These are phyloP conservation scores for Coracias cyanogaster DNA, from an alignment of 2,797 vertebrate species.

Conservation along the genomic window DNA sequence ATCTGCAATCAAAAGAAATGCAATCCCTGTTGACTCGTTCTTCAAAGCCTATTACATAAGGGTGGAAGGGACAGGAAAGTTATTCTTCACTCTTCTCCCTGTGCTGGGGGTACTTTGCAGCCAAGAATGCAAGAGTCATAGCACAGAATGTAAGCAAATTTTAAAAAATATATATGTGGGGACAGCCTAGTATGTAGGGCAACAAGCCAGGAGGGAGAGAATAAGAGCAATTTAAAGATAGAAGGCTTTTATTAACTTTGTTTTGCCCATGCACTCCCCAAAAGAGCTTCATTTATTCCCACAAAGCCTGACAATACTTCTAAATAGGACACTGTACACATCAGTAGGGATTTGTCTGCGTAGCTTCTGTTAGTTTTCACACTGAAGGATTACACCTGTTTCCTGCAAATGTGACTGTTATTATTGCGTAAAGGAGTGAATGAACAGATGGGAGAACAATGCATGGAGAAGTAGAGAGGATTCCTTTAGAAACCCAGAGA, in stretches of 20 bases:
- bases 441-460: background rate
- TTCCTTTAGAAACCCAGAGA: background rate
- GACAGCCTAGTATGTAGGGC: background rate
- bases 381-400: conserved; percentile 8
- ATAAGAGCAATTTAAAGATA: background rate
- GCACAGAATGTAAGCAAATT: background rate
- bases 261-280: background rate
- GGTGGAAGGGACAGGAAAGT: background rate
- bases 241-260: background rate
- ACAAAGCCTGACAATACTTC: background rate
- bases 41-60: background rate
- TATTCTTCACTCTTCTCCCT: background rate
- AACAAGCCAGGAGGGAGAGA: background rate
- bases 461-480: background rate
- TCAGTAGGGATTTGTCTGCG: background rate
- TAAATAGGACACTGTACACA: background rate
- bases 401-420: background rate
- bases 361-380: background rate
- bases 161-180: background rate
- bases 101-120: background rate
- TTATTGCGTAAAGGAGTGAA: background rate
- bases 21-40: background rate
- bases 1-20: background rate
- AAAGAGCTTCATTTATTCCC: background rate
- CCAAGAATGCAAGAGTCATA: background rate